Evolutionary conservation across 2,113 vertebrate genomes (phyloP).

Genomic region (Plectropomus leopardus): DNA sequence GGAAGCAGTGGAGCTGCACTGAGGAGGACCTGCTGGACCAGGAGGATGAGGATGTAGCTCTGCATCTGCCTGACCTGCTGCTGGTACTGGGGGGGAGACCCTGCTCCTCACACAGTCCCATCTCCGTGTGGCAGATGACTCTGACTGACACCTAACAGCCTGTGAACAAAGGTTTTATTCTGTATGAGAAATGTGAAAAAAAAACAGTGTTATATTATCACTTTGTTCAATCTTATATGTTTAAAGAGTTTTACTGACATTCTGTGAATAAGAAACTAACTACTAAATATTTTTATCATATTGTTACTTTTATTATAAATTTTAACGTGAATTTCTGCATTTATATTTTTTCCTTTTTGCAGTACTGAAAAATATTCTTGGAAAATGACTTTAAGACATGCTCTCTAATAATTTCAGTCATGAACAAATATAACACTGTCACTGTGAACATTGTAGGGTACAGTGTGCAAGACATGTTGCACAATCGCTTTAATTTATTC

Average conservation of each 20-base stretch:
- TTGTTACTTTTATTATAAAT: background rate
- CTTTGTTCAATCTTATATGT: background rate
- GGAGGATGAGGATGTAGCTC: conserved; percentile 44
- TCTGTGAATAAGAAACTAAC: conserved; percentile 15
- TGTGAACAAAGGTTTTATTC: background rate
- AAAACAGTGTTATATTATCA: conserved; percentile 28
- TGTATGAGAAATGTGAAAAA: background rate
- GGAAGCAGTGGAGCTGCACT: conserved; percentile 45
- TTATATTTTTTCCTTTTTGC: background rate
- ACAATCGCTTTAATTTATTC: background rate
- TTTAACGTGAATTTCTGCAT: background rate
- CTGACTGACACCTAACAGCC: conserved; percentile 71
- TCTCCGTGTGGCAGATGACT: conserved; percentile 87
- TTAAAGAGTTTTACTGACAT: background rate
- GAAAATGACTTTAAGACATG: too few relatives aligned
- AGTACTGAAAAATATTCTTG: background rate
- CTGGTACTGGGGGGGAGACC: conserved; percentile 89
- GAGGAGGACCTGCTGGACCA: conserved; percentile 31
- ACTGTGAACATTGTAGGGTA: background rate
- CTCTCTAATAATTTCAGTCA: background rate
- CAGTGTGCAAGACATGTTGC: background rate
- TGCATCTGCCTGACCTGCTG: conserved; percentile 80
- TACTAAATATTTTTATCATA: conserved; percentile 17
- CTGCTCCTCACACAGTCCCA: conserved; percentile 63
- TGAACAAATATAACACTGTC: background rate